Evolutionary conservation across 2,888 invertebrate species (phyloP).

Genomic region (Biston stratarius): DNA sequence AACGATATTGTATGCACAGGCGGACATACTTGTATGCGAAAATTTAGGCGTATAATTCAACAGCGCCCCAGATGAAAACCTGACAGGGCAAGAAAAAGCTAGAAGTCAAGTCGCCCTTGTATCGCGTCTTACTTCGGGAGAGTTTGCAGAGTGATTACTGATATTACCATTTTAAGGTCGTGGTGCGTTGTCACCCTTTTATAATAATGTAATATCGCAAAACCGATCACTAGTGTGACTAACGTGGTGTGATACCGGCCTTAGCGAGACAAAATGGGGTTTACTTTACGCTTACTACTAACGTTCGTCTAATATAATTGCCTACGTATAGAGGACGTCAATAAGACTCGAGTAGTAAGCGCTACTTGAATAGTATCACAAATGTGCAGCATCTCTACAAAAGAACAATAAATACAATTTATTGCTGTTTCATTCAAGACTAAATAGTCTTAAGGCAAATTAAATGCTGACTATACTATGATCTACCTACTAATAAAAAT

Average conservation of each 20-base stretch:
- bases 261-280: slow-evolving; percentile 71
- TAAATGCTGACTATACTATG: slow-evolving; percentile 68
- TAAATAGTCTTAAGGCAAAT: slow-evolving; percentile 78
- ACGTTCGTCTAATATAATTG: slow-evolving; percentile 82
- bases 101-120: not conserved
- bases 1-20: too few relatives aligned
- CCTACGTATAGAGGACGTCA: slow-evolving; percentile 82
- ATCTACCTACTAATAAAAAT: slow-evolving; percentile 39
- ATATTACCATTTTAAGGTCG: not conserved
- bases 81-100: too few relatives aligned
- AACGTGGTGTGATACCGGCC: slow-evolving; percentile 51
- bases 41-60: too few relatives aligned
- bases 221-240: slow-evolving; percentile 41
- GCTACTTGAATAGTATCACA: slow-evolving; percentile 80
- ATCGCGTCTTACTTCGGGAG: not conserved
- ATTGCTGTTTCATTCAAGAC: slow-evolving; percentile 83
- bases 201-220: slow-evolving; percentile 36
- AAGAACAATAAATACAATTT: slow-evolving; percentile 71
- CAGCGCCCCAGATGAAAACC: too few relatives aligned
- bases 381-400: slow-evolving; percentile 78
- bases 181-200: slow-evolving; percentile 10
- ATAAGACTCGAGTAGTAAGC: slow-evolving; percentile 78
- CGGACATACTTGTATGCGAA: too few relatives aligned
- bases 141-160: not conserved
- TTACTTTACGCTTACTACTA: slow-evolving; percentile 75